Conservation (phyloP, 2,113 vertebrate genomes). For the Atherinomorus stipes region DNA sequence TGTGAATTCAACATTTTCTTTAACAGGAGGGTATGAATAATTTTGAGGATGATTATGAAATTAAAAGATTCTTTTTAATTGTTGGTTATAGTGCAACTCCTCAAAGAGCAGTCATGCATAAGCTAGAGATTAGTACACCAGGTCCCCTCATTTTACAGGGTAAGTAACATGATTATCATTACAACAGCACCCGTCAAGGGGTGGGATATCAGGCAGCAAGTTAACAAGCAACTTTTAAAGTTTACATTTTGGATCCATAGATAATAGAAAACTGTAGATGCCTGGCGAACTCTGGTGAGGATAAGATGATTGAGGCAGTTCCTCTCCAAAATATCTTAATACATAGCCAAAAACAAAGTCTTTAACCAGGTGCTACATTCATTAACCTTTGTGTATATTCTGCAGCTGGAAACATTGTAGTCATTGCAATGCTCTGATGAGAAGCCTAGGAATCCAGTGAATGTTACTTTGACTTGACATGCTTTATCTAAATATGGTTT, state of each 20-base stretch:
- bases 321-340: no score
- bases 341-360: no score
- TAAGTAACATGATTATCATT: background rate
- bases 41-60: no score
- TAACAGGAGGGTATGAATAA: no score
- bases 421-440: background rate
- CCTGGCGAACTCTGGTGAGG: background rate
- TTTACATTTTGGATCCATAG: background rate
- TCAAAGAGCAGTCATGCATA: background rate
- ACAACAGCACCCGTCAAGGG: background rate
- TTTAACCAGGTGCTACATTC: background rate
- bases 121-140: background rate
- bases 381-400: background rate
- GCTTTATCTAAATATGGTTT: background rate
- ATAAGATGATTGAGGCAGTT: no score
- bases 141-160: background rate
- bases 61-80: background rate
- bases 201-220: background rate
- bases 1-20: no score
- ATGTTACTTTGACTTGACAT: background rate
- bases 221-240: background rate
- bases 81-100: background rate
- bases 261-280: background rate
- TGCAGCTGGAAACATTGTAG: background rate
- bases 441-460: background rate